Evolutionary conservation across 2,797 vertebrate species (phyloP), one percentile per base, ranked within the genome.

Genomic region (Leptatherina wallacei): DNA sequence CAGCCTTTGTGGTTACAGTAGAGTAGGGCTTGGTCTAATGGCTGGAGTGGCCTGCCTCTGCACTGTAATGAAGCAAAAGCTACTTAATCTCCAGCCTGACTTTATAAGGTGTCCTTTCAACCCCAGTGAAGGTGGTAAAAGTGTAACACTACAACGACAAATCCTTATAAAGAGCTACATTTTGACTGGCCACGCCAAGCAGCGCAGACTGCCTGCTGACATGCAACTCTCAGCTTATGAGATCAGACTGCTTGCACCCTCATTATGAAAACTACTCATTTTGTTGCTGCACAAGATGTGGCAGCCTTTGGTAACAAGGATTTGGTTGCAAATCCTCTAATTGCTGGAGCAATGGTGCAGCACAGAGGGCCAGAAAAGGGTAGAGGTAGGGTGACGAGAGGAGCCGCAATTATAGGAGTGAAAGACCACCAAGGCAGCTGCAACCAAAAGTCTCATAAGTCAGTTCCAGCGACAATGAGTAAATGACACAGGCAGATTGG

Each of bases 61-160:
- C 24, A 42, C 61, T 65, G 62, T 82, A 89, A 86, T 72, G 75
- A 85, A 75, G 69, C 67, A 69, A 55, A 64, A 64, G 83, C 73
- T 82, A 69, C 77, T 85, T 80, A 89, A 88, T 88, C 87, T 71
- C 61, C 71, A 55, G 58, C 42, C 73, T 84, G 77, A 88, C 85
- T 92, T 92, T 87, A 92, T 82, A 91, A 91, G 88, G 85, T 87
- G 87, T 85, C 73, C 76, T 92, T 84, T 87, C 84, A 84, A 73
- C 82, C 75, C 58, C 49, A 44, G 29, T 33, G 74, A 74, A 78
- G 81, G 74, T 12, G 54, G 75, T 76, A 85, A 75, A 71, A 80
- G 76, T 54, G 75, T 42, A 82, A 70, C 65, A 73, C 33, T 59
- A 49, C 67, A 61, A 60, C 76, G 59, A 83, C 81, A 85, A 73